phyloP scores from a whole-genome alignment of 2,113 vertebrate genomes.

The Triplophysa dalaica region DNA sequence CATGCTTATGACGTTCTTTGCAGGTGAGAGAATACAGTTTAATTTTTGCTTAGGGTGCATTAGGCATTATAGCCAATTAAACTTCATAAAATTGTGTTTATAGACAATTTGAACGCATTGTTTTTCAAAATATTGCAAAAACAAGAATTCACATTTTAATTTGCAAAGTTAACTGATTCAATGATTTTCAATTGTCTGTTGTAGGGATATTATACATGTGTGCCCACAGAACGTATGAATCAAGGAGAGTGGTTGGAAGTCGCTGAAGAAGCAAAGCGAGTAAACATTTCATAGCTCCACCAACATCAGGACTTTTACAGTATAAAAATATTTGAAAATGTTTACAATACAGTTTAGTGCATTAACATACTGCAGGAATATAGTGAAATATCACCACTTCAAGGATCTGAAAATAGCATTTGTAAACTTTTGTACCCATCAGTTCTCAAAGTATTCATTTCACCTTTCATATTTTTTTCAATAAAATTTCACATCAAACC shows the following conservation, averaged over 20 bases:
- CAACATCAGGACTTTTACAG: background rate
- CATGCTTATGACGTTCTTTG: constrained; percentile 86
- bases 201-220: constrained; percentile 88
- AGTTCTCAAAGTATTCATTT: constrained; percentile 11
- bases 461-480: constrained; percentile 19
- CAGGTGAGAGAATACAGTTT: constrained; percentile 70
- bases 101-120: no score
- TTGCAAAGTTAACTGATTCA: no score
- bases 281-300: background rate
- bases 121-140: no score
- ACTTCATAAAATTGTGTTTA: no score
- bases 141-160: no score
- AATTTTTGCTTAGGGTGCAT: background rate
- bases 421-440: background rate
- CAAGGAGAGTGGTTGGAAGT: constrained; percentile 72
- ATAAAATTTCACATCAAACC: constrained; percentile 21
- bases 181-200: constrained; percentile 32
- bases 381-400: background rate
- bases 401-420: background rate
- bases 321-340: no score
- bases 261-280: constrained; percentile 58
- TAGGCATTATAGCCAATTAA: background rate
- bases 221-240: constrained; percentile 82
- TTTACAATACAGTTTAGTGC: background rate
- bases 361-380: constrained; percentile 4